Evolutionary conservation across 2,888 invertebrate genomes (phyloP), one percentile per base, ranked within the genome.

Genomic region (Bugula neritina): DNA sequence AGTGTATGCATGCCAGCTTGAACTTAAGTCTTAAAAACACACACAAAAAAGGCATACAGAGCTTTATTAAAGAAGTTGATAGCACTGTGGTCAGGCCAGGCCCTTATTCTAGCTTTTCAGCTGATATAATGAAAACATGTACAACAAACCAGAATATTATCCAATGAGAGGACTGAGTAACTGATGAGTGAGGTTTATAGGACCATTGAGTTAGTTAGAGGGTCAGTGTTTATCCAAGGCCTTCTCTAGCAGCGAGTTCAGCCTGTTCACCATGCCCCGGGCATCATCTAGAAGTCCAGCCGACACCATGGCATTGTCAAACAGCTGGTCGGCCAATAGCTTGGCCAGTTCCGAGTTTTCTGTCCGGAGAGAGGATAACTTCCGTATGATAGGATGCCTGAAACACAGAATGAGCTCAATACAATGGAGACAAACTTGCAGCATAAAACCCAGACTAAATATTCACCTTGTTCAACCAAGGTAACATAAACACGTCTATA

Each of bases 211-310:
- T 54, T 54, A 31, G 29, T 25, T n/a, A 58, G 13, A n/a, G 34
- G 5, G 21, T 78, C 74, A 81, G 54, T 79, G 77, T 74, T 81
- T 83, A 27, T 80, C 80, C 17, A 84, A 76, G 2, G 82, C 82
- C 72, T 78, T 80, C 57, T 89, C 88, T 75, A 97, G 85, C 71
- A 97, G 88, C 77, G 92, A 90, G 84, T 96, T 97, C 86, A 98
- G 90, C 72, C 92, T 89, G 1, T 89, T 89, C 35, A 97, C 87
- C 75, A 96, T 87, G 74, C 90, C 89, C 75, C 94, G 88, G 0
- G 97, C 92, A 86, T 98, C 96, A 82, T 94, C 91, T 0, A 95
- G 89, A 35, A 98, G 87, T 13, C 97, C 97, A 54, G 97, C 97
- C 1, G 92, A 91, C 13, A 96, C 92, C 93, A 98, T 93, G 0